Evolutionary conservation across 2,888 invertebrate species (phyloP).

Genomic region (Prosopocoilus inquinatus): DNA sequence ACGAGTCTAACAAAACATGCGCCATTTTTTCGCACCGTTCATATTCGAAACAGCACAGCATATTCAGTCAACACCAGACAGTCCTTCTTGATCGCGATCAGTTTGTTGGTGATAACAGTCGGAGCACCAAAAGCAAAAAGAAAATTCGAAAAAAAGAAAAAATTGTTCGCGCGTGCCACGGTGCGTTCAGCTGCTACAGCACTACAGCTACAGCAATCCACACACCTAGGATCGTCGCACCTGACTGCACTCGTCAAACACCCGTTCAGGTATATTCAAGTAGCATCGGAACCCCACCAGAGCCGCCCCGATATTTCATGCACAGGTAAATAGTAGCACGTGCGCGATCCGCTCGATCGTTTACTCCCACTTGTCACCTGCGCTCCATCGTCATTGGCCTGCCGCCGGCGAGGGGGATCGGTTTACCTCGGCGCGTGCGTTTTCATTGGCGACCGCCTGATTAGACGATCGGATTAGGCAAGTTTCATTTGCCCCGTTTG

Average conservation of each 20-base stretch:
- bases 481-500: no score
- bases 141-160: no score
- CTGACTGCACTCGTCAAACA: slow-evolving; percentile 35
- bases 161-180: no score
- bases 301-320: slow-evolving; percentile 13
- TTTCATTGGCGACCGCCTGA: slow-evolving; percentile 21
- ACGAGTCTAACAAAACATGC: no score
- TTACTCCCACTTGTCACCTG: slow-evolving; percentile 35
- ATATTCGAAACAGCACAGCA: no score
- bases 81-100: no score
- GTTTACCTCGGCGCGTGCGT: slow-evolving; percentile 15
- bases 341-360: slow-evolving; percentile 30
- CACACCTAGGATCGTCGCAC: slow-evolving; percentile 30
- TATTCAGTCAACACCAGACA: no score
- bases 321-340: slow-evolving; percentile 34
- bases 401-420: slow-evolving; percentile 22
- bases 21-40: no score
- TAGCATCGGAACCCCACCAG: slow-evolving; percentile 26
- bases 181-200: slow-evolving; percentile 2
- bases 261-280: slow-evolving; percentile 27
- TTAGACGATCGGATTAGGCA: not conserved
- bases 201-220: slow-evolving; percentile 9
- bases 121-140: no score
- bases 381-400: slow-evolving; percentile 27
- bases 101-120: no score